Evolutionary conservation across 2,888 invertebrate species (phyloP), one percentile per base, ranked within the genome.

Genomic region (Lapara coniferarum): DNA sequence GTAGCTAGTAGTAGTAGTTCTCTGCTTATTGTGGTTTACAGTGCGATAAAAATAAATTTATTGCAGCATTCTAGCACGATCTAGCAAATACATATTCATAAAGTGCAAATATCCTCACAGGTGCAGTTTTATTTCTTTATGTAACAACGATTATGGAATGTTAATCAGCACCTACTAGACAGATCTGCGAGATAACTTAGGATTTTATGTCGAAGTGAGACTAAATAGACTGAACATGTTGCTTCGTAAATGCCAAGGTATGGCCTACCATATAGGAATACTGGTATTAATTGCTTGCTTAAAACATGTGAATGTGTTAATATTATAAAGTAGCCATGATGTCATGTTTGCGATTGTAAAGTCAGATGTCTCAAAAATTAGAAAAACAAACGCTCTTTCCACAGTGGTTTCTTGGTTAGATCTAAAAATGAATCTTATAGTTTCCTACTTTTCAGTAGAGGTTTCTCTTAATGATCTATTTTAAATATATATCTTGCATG

Each of bases 41-140:
- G 16, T n/a, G 59, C 16, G n/a, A 59, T 59, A 10, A 46, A 59
- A 46, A 14, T 37, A 13, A 37, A 58, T 58, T 37, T 30, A 46
- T 63, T 63, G 49, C 19, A 46, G 13, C 63, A 19, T 63, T 63
- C 63, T 63, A 49, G 13, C 46, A 19, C 49, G 49, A 19, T 49
- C 63, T 63, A 19, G n/a, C 44, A n/a, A 67, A 52, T 69, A 56
- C 49, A 59, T 16, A 67, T 49, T 56, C 16, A 71, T 30, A 51
- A 66, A 66, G 13, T 70, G 13, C 51, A 70, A 51, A 69, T 52
- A 13, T 19, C 5, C 37, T 37, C 37, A 51, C 44, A 25, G 53
- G 13, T 63, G 49, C 63, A 63, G 49, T 19, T 12, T 25, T 30
- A 57, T 57, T 30, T 37, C 37, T 37, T 14, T 7, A 49, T 19